Conservation (phyloP, 2,113 vertebrate genomes). For the Rousettus leschenaultii region DNA sequence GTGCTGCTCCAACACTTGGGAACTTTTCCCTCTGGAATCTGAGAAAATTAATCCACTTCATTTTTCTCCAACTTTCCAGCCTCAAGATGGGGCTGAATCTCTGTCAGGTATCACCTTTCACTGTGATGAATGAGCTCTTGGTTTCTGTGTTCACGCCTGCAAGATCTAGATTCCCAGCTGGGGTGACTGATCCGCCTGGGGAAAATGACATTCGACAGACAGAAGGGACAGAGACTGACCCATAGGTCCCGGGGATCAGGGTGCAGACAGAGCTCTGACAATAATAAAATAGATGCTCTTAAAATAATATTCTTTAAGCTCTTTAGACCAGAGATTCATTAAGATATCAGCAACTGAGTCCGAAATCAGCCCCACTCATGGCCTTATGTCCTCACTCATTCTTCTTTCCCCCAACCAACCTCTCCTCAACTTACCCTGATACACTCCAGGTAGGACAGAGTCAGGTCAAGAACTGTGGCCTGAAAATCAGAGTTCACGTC, state of each 20-base stretch:
- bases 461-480: neutral
- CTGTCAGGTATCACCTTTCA: constrained; percentile 15
- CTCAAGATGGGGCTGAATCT: constrained; percentile 31
- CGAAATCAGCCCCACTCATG: constrained; percentile 61
- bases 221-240: neutral
- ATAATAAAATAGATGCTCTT: constrained; percentile 36
- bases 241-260: neutral
- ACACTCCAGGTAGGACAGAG: neutral
- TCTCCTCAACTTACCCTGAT: neutral
- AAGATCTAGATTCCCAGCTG: constrained; percentile 26
- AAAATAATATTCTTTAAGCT: constrained; percentile 20
- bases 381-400: constrained; percentile 41
- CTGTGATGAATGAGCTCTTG: constrained; percentile 37
- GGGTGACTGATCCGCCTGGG: neutral
- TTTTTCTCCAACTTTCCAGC: constrained; percentile 11
- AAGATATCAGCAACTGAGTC: constrained; percentile 66
- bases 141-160: constrained; percentile 26
- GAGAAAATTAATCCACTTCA: constrained; percentile 4
- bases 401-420: neutral
- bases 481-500: neutral
- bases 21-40: neutral
- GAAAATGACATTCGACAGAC: neutral
- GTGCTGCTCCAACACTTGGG: neutral
- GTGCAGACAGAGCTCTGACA: neutral
- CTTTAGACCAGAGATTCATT: constrained; percentile 48